A percentile compares a stretch with the other conserved stretches of the same genome.
phyloP scores from a whole-genome alignment of 2,113 vertebrate genomes.

The Melanostigma gelatinosum region DNA sequence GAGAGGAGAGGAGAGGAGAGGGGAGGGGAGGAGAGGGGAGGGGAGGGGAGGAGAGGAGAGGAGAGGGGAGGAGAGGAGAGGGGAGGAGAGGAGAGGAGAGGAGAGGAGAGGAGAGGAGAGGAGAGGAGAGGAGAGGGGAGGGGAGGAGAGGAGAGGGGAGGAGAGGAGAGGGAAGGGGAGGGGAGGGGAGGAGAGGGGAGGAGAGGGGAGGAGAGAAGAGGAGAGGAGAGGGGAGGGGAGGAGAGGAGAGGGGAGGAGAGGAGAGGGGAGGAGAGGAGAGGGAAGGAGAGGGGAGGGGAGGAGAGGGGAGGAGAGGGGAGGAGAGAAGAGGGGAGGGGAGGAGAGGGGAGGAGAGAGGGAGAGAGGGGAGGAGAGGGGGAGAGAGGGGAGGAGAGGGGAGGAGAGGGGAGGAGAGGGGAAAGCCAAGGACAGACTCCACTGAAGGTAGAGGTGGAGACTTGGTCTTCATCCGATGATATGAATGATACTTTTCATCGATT shows the following conservation, averaged over 20 bases:
- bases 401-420: not conserved
- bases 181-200: too few relatives aligned
- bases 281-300: not conserved
- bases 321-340: too few relatives aligned
- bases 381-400: not conserved
- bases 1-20: not conserved
- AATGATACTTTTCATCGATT: not conserved
- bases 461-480: not conserved
- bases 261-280: not conserved
- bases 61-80: not conserved
- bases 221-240: not conserved
- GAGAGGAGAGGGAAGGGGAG: not conserved
- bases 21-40: not conserved
- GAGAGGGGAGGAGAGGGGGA: too few relatives aligned
- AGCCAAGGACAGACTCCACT: not conserved
- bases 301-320: not conserved
- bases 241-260: not conserved
- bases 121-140: not conserved
- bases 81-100: not conserved
- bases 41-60: not conserved
- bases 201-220: not conserved
- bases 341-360: not conserved
- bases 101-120: too few relatives aligned
- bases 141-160: not conserved
- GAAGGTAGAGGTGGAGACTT: not conserved